Conservation (phyloP, 2,113 vertebrate species). For the Halichoeres trimaculatus region DNA sequence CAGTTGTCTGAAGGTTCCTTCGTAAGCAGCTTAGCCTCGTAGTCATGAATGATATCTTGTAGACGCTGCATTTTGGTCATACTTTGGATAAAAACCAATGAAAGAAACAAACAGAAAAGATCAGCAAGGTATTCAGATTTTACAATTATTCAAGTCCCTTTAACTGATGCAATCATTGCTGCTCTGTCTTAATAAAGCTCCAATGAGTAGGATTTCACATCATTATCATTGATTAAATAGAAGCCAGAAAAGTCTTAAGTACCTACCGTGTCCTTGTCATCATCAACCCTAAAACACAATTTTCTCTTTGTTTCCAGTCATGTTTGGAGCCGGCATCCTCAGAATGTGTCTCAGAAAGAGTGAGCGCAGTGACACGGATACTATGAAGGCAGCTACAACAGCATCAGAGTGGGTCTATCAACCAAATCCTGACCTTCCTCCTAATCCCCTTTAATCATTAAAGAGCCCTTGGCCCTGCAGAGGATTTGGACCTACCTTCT, state of each 20-base stretch:
- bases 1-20: slow-evolving; percentile 49
- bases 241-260: neutral
- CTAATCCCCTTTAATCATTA: slow-evolving; percentile 85
- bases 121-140: neutral
- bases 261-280: slow-evolving; percentile 44
- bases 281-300: slow-evolving; percentile 6
- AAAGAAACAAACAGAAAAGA: neutral
- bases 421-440: slow-evolving; percentile 66
- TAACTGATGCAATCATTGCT: neutral
- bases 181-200: neutral
- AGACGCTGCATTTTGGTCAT: slow-evolving; percentile 57
- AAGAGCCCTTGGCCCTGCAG: slow-evolving; percentile 74
- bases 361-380: slow-evolving; percentile 34
- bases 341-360: slow-evolving; percentile 16
- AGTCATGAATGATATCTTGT: slow-evolving; percentile 48
- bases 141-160: neutral
- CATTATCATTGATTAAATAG: neutral
- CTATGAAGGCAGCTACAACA: slow-evolving; percentile 35
- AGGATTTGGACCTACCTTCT: slow-evolving; percentile 83
- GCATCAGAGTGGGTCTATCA: slow-evolving; percentile 57
- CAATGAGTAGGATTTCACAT: neutral
- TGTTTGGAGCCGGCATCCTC: slow-evolving; percentile 30
- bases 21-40: slow-evolving; percentile 76
- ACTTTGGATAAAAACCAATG: neutral
- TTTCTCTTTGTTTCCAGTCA: slow-evolving; percentile 19